These are phyloP conservation scores for Oegoconia quadripuncta DNA, from an alignment of 2,888 invertebrate genomes.

Conservation along the genomic window DNA sequence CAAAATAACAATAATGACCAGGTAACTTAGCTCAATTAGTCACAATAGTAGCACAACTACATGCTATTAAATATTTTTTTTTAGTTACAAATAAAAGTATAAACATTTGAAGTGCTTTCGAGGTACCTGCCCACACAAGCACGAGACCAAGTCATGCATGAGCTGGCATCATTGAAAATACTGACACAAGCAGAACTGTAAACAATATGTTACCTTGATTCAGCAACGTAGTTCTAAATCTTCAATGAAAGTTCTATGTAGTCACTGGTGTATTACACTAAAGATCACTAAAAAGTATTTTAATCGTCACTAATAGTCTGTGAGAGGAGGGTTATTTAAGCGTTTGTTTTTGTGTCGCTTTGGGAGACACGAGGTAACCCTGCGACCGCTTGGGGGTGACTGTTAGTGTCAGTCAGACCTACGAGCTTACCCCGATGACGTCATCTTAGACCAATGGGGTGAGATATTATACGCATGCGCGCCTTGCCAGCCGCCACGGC, in stretches of 20 bases:
- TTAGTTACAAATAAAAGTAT: too few relatives aligned
- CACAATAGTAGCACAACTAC: too few relatives aligned
- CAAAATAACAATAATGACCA: too few relatives aligned
- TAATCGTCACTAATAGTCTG: slow-evolving; percentile 38
- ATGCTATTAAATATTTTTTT: too few relatives aligned
- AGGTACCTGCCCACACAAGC: not conserved
- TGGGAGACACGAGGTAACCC: slow-evolving; percentile 49
- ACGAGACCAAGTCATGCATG: slow-evolving; percentile 35
- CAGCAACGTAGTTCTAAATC: slow-evolving; percentile 14
- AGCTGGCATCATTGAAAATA: slow-evolving; percentile 51
- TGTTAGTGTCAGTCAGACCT: slow-evolving; percentile 70
- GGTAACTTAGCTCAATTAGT: too few relatives aligned
- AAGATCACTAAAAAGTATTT: slow-evolving; percentile 31
- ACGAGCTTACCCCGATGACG: slow-evolving; percentile 76
- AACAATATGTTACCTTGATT: slow-evolving; percentile 48
- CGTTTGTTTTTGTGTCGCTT: slow-evolving; percentile 58
- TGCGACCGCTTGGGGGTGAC: slow-evolving; percentile 67
- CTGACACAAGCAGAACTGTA: slow-evolving; percentile 49
- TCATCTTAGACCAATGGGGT: slow-evolving; percentile 75
- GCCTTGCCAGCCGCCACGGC: slow-evolving; percentile 64
- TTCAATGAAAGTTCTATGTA: not conserved
- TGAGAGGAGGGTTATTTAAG: slow-evolving; percentile 35
- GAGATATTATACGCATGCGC: slow-evolving; percentile 64
- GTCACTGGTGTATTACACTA: slow-evolving; percentile 21
- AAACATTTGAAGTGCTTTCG: not conserved